phyloP scores from a whole-genome alignment of 2,113 vertebrate species.

The Carassius carassius region DNA sequence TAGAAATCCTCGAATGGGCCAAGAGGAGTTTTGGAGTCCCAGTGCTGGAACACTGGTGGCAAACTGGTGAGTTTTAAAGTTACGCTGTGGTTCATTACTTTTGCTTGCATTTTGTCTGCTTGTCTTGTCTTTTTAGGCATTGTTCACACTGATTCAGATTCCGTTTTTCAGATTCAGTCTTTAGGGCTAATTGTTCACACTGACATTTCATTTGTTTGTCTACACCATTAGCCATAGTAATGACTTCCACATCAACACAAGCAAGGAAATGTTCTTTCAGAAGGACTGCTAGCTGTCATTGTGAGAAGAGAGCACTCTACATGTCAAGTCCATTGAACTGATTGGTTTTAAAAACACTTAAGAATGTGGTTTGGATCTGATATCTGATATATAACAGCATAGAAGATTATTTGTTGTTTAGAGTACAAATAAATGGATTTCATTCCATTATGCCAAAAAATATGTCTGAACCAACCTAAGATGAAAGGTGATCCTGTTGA shows the following conservation, averaged over 20 bases:
- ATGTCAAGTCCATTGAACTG: no score
- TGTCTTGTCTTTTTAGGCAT: neutral
- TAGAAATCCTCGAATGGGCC: slow-evolving; percentile 91
- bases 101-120: neutral
- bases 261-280: no score
- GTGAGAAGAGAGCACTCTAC: no score
- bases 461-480: neutral
- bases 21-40: slow-evolving; percentile 89
- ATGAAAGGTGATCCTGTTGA: neutral
- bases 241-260: no score
- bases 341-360: no score
- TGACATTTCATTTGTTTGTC: no score
- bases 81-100: neutral
- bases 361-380: neutral
- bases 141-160: neutral
- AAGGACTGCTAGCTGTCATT: no score
- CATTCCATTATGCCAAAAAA: neutral
- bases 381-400: neutral
- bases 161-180: neutral
- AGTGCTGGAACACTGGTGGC: slow-evolving; percentile 98
- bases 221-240: no score
- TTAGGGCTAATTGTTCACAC: neutral
- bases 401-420: neutral
- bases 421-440: neutral
- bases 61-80: slow-evolving; percentile 84